Percentiles rank a stretch among this genome's conserved stretches.
phyloP scores from a whole-genome alignment of 2,797 vertebrate genomes.

The Pelodytes ibericus region DNA sequence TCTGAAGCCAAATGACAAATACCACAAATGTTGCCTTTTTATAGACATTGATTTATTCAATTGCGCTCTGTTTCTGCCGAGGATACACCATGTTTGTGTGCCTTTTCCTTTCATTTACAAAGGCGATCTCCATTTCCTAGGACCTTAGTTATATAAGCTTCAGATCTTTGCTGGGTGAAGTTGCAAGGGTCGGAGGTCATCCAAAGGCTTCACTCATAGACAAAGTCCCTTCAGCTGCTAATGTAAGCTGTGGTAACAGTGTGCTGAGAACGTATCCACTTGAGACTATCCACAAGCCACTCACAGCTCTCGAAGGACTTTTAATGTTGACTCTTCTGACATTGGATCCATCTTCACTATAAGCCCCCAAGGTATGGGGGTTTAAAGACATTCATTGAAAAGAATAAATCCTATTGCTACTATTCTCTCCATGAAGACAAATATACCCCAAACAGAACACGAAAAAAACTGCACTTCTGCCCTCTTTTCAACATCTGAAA shows the following conservation, averaged over 20 bases:
- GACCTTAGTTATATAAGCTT: slow-evolving; percentile 63
- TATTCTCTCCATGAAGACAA: slow-evolving; percentile 68
- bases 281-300: slow-evolving; percentile 79
- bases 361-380: slow-evolving; percentile 73
- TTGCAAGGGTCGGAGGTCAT: slow-evolving; percentile 77
- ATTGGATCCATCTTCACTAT: slow-evolving; percentile 76
- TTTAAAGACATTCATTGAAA: slow-evolving; percentile 70
- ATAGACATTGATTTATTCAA: background rate
- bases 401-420: slow-evolving; percentile 70
- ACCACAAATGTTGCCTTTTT: background rate
- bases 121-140: slow-evolving; percentile 75
- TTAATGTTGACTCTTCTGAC: slow-evolving; percentile 80
- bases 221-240: slow-evolving; percentile 74
- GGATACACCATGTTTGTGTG: slow-evolving; percentile 69
- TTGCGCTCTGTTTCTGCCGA: background rate
- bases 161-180: slow-evolving; percentile 70
- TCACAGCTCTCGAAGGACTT: slow-evolving; percentile 72
- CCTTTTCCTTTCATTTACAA: slow-evolving; percentile 72
- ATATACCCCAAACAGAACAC: slow-evolving; percentile 70
- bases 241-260: slow-evolving; percentile 75
- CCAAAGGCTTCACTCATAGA: slow-evolving; percentile 71
- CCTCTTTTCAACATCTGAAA: slow-evolving; percentile 61
- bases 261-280: slow-evolving; percentile 79
- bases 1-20: background rate
- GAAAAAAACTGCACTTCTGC: slow-evolving; percentile 81